Evolutionary conservation across 1,140 invertebrate species (phyloP).

Genomic region (Euglossa dilemma): DNA sequence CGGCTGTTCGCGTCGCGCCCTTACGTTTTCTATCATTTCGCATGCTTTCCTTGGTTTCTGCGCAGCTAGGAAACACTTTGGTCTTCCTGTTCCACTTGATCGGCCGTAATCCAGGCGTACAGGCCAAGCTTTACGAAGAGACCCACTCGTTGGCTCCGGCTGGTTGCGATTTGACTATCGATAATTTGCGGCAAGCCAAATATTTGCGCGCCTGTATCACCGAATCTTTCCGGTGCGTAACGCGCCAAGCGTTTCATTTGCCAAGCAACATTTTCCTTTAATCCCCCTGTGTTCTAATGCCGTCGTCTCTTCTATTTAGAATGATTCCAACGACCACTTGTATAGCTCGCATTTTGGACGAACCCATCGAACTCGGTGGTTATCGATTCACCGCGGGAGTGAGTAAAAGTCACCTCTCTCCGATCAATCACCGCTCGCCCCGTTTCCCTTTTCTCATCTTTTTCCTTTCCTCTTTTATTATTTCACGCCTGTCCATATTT

Average conservation of each 20-base stretch:
- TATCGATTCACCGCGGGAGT: slow-evolving; percentile 91
- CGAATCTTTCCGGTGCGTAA: slow-evolving; percentile 88
- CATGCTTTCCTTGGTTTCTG: not conserved
- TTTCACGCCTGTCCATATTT: too few species aligned
- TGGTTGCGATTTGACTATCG: slow-evolving; percentile 84
- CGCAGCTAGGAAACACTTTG: slow-evolving; percentile 90
- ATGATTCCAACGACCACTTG: slow-evolving; percentile 92
- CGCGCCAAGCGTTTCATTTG: not conserved
- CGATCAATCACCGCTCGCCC: not conserved
- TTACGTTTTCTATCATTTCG: not conserved
- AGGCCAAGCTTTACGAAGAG: slow-evolving; percentile 90
- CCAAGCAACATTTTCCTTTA: too few species aligned
- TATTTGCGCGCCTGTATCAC: slow-evolving; percentile 93
- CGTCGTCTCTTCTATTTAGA: slow-evolving; percentile 72
- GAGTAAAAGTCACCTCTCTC: slow-evolving; percentile 70
- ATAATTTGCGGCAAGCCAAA: slow-evolving; percentile 85
- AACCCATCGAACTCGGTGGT: slow-evolving; percentile 89
- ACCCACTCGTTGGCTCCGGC: slow-evolving; percentile 83
- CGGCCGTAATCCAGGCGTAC: slow-evolving; percentile 87
- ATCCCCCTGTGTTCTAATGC: too few species aligned
- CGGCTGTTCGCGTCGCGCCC: not conserved
- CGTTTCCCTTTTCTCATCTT: not conserved
- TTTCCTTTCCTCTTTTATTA: not conserved
- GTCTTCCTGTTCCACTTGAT: slow-evolving; percentile 90
- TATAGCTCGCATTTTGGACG: slow-evolving; percentile 90